Evolutionary conservation across 2,797 vertebrate genomes (phyloP), one percentile per base, ranked within the genome.

Genomic region (Labeo calbasu): DNA sequence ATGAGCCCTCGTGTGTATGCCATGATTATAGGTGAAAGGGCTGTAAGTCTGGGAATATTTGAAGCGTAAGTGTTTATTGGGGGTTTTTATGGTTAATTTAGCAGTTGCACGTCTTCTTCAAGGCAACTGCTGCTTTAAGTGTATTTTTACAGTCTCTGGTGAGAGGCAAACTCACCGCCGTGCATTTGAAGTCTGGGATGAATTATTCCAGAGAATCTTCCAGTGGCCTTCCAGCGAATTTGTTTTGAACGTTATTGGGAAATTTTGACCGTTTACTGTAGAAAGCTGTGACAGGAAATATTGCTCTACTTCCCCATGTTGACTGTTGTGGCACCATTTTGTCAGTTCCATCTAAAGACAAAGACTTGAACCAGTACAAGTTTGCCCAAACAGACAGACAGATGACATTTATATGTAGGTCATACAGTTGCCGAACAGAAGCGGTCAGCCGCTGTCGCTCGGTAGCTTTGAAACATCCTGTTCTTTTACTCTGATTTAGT

Each of bases 291-390:
- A 82, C 85, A 85, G 79, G 84, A 87, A 89, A 84, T 50, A 32
- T 79, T 73, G 84, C 73, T 83, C 82, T 83, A 88, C 85, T 88
- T 89, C 89, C 88, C 86, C 80, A 86, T 69, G 51, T 59, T 28
- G 73, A 73, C 72, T 70, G 15, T 15, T 81, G 79, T 69, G 77
- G 21, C 68, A 61, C 40, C 69, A 53, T 84, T 59, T 73, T 21
- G 40, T 68, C 73, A 66, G 82, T 21, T 78, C 2, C n/a, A 40
- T 36, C 19, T 50, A 28, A 23, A 59, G 36, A 69, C 48, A 7
- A 4, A 15, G 51, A 46, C 76, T 55, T 11, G 10, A 43, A 59
- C 40, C 4, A 23, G 82, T n/a, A 28, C 25, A 50, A 15, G 23
- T 75, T 75, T 65, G 57, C 21, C 11, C 43, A 40, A 32, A 70